Evolutionary conservation across 2,888 invertebrate genomes (phyloP), one percentile per base, ranked within the genome.

Genomic region (Cryptocephalus primarius): DNA sequence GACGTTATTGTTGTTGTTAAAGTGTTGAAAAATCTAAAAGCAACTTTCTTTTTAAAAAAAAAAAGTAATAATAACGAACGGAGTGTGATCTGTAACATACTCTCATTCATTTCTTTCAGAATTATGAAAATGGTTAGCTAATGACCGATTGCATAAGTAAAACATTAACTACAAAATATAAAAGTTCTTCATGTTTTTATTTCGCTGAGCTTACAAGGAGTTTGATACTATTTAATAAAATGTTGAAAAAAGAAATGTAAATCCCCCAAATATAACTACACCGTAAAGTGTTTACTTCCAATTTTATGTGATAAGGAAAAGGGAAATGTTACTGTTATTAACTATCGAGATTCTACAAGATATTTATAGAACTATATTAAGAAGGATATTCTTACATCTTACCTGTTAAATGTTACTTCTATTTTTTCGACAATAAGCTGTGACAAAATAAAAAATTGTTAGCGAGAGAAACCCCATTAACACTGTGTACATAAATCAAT

Each of bases 291-390:
- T 60, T 61, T 58, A 63, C 66, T 65, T 65, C 64, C 64, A 64
- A 44, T 22, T 65, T 58, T 59, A 64, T 66, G 65, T 66, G 66
- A 65, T 65, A 65, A 61, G 61, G 58, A 60, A 51, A 60, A 48
- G 47, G 22, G 50, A 42, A 47, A 48, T 54, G 54, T 54, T 54
- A 52, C 47, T 54, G 53, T 54, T 54, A 42, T 45, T 47, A 22
- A 38, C 47, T 50, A 49, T 54, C 50, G 36, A 52, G 50, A 54
- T 52, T 54, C 54, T 54, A 54, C 51, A 39, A 50, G 48, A 50
- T 51, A 49, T 49, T 50, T 50, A 46, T 48, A 44, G 36, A 46
- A 44, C 38, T 48, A 39, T 49, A 43, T 49, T 22, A 22, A 22
- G 22, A 22, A 36, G 2, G 36, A 36, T 46, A 31, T 39, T 42